phyloP scores from a whole-genome alignment of 2,888 invertebrate genomes.

The Tupiocoris notatus region DNA sequence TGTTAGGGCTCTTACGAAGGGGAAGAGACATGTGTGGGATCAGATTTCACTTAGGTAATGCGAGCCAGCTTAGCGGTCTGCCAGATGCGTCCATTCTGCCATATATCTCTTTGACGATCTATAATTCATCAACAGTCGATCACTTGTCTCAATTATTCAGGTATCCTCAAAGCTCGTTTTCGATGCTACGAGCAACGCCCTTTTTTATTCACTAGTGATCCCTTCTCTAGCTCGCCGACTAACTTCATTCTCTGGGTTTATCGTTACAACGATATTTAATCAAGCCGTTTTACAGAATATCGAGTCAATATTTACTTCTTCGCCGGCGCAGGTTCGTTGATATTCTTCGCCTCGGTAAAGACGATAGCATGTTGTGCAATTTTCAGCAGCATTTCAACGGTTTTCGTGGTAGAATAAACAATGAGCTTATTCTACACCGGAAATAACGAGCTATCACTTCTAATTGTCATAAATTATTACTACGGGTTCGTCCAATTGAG shows the following conservation, averaged over 20 bases:
- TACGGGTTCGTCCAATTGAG: not conserved
- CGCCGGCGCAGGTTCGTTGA: not conserved
- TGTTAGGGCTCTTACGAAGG: not conserved
- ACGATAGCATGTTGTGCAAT: not conserved
- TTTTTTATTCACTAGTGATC: slow-evolving; percentile 17
- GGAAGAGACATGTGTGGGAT: slow-evolving; percentile 27
- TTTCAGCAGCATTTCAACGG: not conserved
- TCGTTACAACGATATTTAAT: slow-evolving; percentile 9
- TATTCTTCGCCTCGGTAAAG: not conserved
- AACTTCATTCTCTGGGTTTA: slow-evolving; percentile 11
- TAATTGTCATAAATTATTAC: not conserved
- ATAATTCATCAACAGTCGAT: slow-evolving; percentile 37
- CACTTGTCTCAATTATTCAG: slow-evolving; percentile 27
- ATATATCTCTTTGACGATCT: slow-evolving; percentile 24
- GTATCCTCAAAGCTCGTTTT: slow-evolving; percentile 36
- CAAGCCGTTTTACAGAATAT: slow-evolving; percentile 8
- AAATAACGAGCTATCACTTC: not conserved
- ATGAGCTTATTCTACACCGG: not conserved
- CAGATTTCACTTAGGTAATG: slow-evolving; percentile 40
- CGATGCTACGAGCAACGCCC: slow-evolving; percentile 1
- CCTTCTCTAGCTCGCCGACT: slow-evolving; percentile 9
- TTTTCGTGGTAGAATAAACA: not conserved
- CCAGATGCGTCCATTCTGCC: slow-evolving; percentile 28
- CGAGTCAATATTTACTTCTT: slow-evolving; percentile 10
- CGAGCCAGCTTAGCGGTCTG: slow-evolving; percentile 26